Conservation (phyloP, 2,113 vertebrate species). For the Hypocryptadius cinnamomeus region DNA sequence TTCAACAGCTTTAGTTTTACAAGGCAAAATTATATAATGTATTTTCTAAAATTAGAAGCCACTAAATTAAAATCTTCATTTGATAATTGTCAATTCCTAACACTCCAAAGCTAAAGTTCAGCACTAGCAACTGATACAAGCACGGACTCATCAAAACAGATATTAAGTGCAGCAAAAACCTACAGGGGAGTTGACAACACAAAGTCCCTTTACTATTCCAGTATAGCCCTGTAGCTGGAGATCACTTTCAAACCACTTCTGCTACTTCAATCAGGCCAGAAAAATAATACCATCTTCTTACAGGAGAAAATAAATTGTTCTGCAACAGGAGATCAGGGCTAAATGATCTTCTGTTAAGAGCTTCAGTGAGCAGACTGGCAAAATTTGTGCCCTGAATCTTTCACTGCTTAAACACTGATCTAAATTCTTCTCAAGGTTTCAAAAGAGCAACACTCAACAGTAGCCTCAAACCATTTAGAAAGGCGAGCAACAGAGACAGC, state of each 20-base stretch:
- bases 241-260: not conserved
- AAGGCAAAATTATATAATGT: not conserved
- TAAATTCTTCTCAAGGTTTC: constrained; percentile 18
- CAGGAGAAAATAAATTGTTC: not conserved
- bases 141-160: not conserved
- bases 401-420: not conserved
- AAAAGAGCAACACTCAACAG: not conserved
- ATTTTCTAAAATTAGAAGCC: not conserved
- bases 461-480: not conserved
- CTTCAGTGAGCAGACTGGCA: not conserved
- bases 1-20: not conserved
- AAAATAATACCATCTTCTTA: not conserved
- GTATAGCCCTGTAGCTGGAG: not conserved
- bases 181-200: not conserved
- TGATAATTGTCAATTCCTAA: not conserved
- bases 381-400: constrained; percentile 15
- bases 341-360: not conserved
- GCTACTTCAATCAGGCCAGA: not conserved
- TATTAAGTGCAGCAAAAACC: not conserved
- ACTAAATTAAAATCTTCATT: not conserved
- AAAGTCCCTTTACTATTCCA: not conserved
- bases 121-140: not conserved
- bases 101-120: not conserved
- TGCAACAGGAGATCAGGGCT: not conserved
- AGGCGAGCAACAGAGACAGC: not conserved